Evolutionary conservation across 2,797 vertebrate genomes (phyloP).

Genomic region (Erethizon dorsatum): DNA sequence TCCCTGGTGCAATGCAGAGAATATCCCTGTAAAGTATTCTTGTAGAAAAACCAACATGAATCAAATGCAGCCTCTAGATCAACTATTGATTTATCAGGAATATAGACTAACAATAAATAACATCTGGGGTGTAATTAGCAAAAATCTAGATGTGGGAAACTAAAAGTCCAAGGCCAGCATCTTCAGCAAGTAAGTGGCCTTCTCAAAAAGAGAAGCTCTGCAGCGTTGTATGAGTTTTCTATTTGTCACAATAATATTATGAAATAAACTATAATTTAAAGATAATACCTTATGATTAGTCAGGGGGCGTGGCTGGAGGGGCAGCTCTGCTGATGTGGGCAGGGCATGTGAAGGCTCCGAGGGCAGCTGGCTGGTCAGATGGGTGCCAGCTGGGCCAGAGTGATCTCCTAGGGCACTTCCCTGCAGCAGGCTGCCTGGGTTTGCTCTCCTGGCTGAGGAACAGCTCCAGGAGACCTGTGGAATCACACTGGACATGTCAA

Average conservation of each 20-base stretch:
- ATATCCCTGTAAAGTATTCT: not conserved
- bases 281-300: not conserved
- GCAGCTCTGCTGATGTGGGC: not conserved
- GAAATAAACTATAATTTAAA: not conserved
- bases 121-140: not conserved
- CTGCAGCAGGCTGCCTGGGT: not conserved
- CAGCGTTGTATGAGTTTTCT: not conserved
- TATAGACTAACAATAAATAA: not conserved
- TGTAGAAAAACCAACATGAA: not conserved
- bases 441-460: not conserved
- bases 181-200: not conserved
- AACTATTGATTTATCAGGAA: not conserved
- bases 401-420: not conserved
- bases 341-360: not conserved
- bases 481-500: accelerated
- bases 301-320: not conserved
- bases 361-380: not conserved
- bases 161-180: not conserved
- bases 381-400: not conserved
- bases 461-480: not conserved
- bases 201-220: not conserved
- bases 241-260: not conserved
- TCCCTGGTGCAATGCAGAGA: not conserved
- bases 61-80: not conserved
- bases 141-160: not conserved